These are phyloP conservation scores for Drosophila monieri DNA, from an alignment of 2,888 invertebrate genomes.

Conservation along the genomic window DNA sequence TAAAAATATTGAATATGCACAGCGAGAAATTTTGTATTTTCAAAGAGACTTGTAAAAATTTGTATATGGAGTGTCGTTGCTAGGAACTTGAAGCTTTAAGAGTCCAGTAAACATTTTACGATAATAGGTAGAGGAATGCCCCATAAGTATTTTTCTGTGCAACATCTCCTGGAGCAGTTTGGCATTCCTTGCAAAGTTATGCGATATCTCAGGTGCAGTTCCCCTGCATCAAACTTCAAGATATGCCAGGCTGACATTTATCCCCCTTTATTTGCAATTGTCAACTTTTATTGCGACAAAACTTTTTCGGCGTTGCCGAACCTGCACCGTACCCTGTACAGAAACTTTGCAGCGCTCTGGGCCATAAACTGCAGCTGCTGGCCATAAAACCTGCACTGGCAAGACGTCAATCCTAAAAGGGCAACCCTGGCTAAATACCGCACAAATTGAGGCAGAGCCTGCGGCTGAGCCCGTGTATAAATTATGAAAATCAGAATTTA, in stretches of 20 bases:
- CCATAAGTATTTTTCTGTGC: not conserved
- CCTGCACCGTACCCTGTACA: constrained; percentile 5
- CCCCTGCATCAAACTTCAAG: constrained; percentile 12
- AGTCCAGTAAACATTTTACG: not conserved
- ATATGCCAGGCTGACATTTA: constrained; percentile 9
- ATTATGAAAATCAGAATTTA: constrained; percentile 65
- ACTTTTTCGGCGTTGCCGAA: constrained; percentile 29
- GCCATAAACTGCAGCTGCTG: constrained; percentile 51
- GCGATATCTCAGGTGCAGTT: constrained; percentile 26
- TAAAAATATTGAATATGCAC: not conserved
- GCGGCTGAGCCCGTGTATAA: constrained; percentile 35
- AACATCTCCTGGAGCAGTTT: constrained; percentile 1
- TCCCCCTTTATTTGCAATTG: constrained; percentile 21
- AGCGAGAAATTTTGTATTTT: not conserved
- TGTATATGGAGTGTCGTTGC: not conserved
- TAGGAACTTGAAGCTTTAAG: not conserved
- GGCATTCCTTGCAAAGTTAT: constrained; percentile 5
- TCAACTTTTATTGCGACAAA: constrained; percentile 50
- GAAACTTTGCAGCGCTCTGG: constrained; percentile 16
- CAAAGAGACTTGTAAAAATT: not conserved
- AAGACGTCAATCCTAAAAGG: constrained; percentile 28
- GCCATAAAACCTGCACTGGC: constrained; percentile 14
- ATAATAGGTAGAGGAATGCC: too few species aligned
- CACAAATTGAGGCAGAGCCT: constrained; percentile 11
- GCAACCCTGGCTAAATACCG: constrained; percentile 1